A percentile compares a stretch with the other conserved stretches of the same genome.
Conservation (phyloP, 2,888 invertebrate genomes). For the Athripsodes cinereus region DNA sequence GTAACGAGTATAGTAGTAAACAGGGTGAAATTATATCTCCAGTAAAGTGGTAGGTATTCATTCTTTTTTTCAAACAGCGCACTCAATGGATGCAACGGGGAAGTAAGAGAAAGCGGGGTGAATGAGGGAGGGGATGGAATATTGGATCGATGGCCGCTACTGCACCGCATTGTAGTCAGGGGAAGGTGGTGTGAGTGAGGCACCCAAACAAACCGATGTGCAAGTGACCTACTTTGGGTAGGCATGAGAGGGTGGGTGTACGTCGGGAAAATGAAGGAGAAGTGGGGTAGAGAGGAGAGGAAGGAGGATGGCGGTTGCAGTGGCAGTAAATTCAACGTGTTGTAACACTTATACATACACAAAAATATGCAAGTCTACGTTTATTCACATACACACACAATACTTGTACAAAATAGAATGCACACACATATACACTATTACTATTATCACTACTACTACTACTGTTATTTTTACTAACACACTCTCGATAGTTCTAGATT, state of each 20-base stretch:
- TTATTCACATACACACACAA: too few species aligned
- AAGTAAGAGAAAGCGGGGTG: too few species aligned
- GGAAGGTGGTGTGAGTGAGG: constrained; percentile 9
- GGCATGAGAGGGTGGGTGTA: constrained; percentile 1
- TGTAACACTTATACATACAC: neutral
- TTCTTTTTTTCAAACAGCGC: neutral
- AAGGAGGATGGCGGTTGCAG: neutral
- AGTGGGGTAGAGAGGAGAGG: neutral
- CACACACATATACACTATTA: too few species aligned
- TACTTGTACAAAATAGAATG: too few species aligned
- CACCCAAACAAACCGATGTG: constrained; percentile 29
- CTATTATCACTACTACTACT: too few species aligned
- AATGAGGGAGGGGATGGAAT: neutral
- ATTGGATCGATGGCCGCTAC: constrained; percentile 5
- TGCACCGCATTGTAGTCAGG: constrained; percentile 1
- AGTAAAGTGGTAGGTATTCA: neutral
- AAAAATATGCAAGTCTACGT: too few species aligned
- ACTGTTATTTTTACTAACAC: too few species aligned
- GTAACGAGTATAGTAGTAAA: too few species aligned
- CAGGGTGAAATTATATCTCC: too few species aligned
- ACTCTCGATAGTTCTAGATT: too few species aligned
- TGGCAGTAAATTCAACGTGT: neutral
- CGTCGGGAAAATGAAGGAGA: neutral
- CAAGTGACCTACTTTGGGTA: constrained; percentile 25
- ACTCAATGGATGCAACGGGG: constrained; percentile 1